phyloP scores from a whole-genome alignment of 2,888 invertebrate species.

The Notocelia uddmanniana region DNA sequence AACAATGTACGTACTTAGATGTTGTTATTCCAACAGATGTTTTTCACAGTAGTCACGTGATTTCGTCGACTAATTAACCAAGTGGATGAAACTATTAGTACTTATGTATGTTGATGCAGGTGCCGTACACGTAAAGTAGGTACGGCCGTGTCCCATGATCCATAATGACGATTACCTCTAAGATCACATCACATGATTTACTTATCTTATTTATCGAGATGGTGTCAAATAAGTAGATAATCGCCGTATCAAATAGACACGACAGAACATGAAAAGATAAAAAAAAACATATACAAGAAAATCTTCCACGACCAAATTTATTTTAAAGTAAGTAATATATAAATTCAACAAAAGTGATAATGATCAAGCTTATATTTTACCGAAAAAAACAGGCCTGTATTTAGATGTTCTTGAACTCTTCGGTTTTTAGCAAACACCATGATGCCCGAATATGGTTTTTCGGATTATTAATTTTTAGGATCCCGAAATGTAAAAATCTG shows the following conservation, averaged over 20 bases:
- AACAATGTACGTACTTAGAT: not conserved
- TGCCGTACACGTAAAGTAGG: not conserved
- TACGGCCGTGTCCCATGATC: slow-evolving; percentile 23
- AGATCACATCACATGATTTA: slow-evolving; percentile 67
- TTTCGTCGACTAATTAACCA: not conserved
- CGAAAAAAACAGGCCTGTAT: no score
- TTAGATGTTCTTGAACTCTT: no score
- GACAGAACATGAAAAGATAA: not conserved
- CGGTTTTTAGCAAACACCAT: no score
- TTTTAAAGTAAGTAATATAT: no score
- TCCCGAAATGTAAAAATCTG: no score
- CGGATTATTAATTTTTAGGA: no score
- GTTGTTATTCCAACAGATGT: slow-evolving; percentile 15
- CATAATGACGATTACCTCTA: slow-evolving; percentile 44
- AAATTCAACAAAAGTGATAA: no score
- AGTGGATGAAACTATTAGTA: not conserved
- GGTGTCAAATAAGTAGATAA: slow-evolving; percentile 73
- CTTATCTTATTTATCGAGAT: slow-evolving; percentile 71
- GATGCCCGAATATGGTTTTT: no score
- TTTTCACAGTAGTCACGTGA: not conserved
- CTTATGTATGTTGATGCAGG: slow-evolving; percentile 22
- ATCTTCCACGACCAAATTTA: not conserved
- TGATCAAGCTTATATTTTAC: no score
- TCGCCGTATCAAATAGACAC: slow-evolving; percentile 46
- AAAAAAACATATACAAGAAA: not conserved